These are phyloP conservation scores for Tringa solitaria DNA, from an alignment of 2,113 vertebrate species.

Conservation along the genomic window DNA sequence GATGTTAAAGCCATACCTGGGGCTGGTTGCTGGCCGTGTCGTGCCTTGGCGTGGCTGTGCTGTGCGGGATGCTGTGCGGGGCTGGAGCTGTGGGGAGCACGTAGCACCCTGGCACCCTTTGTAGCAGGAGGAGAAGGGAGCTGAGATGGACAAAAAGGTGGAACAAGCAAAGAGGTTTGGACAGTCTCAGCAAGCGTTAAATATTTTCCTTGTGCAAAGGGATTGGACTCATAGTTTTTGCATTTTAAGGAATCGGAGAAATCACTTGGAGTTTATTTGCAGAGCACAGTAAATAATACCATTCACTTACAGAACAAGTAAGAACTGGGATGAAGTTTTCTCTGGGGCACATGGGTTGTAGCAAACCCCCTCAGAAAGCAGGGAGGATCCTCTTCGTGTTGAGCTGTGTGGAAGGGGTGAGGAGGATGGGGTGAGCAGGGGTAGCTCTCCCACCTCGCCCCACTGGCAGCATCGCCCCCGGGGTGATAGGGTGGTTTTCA, in stretches of 20 bases:
- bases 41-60: background rate
- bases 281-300: background rate
- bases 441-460: background rate
- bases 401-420: background rate
- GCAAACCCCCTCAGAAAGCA: background rate
- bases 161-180: background rate
- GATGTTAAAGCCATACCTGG: background rate
- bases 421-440: background rate
- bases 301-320: background rate
- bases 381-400: background rate
- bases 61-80: background rate
- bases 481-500: rapidly evolving
- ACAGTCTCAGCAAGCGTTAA: background rate
- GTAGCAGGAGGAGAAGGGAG: background rate
- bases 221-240: background rate
- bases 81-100: background rate
- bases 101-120: rapidly evolving
- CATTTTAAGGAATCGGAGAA: background rate
- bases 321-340: background rate
- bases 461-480: background rate
- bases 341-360: background rate
- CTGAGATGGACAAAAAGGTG: background rate
- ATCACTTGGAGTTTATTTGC: background rate
- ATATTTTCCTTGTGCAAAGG: background rate
- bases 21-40: background rate